These are phyloP conservation scores for Pammene aurita DNA, from an alignment of 2,888 invertebrate species.

Conservation along the genomic window DNA sequence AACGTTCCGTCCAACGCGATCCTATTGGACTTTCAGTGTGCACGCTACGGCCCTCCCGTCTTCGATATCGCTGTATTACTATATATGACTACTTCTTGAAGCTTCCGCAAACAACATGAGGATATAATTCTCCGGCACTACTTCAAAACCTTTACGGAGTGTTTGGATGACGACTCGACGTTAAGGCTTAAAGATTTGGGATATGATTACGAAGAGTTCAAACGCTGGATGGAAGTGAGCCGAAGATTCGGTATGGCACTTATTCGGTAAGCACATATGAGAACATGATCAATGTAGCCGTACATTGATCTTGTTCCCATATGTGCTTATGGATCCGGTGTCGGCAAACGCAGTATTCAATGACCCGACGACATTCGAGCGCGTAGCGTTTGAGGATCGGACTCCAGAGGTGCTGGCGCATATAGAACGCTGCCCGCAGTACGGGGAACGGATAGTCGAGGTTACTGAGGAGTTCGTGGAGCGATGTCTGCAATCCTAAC, in stretches of 20 bases:
- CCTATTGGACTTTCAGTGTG: slow-evolving; percentile 69
- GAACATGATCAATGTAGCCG: too few relatives aligned
- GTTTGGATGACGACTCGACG: slow-evolving; percentile 53
- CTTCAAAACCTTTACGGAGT: slow-evolving; percentile 54
- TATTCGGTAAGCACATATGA: too few relatives aligned
- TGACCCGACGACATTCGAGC: slow-evolving; percentile 54
- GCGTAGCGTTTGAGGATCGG: slow-evolving; percentile 50
- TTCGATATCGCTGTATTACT: slow-evolving; percentile 65
- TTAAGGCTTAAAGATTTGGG: slow-evolving; percentile 52
- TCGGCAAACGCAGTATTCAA: slow-evolving; percentile 52
- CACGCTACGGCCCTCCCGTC: slow-evolving; percentile 67
- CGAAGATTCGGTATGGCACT: slow-evolving; percentile 55
- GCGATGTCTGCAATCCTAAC: slow-evolving; percentile 48
- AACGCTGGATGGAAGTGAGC: slow-evolving; percentile 53
- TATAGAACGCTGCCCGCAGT: slow-evolving; percentile 47
- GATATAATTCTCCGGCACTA: slow-evolving; percentile 56
- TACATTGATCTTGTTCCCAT: slow-evolving; percentile 52
- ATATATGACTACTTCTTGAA: slow-evolving; percentile 60
- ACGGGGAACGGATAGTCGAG: slow-evolving; percentile 56
- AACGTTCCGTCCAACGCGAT: slow-evolving; percentile 58
- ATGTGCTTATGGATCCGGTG: slow-evolving; percentile 54
- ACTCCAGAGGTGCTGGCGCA: slow-evolving; percentile 53
- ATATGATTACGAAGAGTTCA: slow-evolving; percentile 52
- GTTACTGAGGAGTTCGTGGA: slow-evolving; percentile 64
- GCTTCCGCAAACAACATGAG: slow-evolving; percentile 60